Evolutionary conservation across 2,113 vertebrate genomes (phyloP), one percentile per base, ranked within the genome.

Genomic region (Chionodraco myersi): DNA sequence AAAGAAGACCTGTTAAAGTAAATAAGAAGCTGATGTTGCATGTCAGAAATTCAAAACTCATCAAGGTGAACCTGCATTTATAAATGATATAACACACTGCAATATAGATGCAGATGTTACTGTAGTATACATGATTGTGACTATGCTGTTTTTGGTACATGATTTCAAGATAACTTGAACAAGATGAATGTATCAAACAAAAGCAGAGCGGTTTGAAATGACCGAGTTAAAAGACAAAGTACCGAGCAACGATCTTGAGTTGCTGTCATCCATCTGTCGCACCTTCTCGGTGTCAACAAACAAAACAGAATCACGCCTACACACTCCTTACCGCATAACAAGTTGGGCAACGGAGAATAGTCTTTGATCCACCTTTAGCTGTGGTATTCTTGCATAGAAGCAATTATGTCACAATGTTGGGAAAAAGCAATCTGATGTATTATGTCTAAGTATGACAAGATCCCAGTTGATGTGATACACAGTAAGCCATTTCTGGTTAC

Each of bases 321-420:
- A 53, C 77, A 53, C 21, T 72, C 75, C 49, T 56, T 13, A 68
- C 62, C 71, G 73, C 71, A 72, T 75, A 86, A 86, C 52, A 69
- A 67, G 71, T 77, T 76, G 34, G 34, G 62, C 47, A 78, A 45
- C 78, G 23, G 60, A 80, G 54, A 80, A 51, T 72, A 84, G 70
- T 16, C 47, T 79, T 69, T 69, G 13, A 47, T 47, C 16, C n/a
- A 58, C 58, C 12, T 62, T 71, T 77, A 44, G 53, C 23, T 30
- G 11, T 60, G 58, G 48, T 79, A 7, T 75, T 79, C 41, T 72
- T 65, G 36, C 56, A 51, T 15, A 30, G 52, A 66, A 21, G 49
- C 23, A 78, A 11, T 64, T 47, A 13, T 23, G 11, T 16, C 34
- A 58, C 21, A 53, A 53, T 30, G 13, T 26, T 7, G 9, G 0